phyloP scores from a whole-genome alignment of 2,888 invertebrate genomes.

The Folsomia manolachei region DNA sequence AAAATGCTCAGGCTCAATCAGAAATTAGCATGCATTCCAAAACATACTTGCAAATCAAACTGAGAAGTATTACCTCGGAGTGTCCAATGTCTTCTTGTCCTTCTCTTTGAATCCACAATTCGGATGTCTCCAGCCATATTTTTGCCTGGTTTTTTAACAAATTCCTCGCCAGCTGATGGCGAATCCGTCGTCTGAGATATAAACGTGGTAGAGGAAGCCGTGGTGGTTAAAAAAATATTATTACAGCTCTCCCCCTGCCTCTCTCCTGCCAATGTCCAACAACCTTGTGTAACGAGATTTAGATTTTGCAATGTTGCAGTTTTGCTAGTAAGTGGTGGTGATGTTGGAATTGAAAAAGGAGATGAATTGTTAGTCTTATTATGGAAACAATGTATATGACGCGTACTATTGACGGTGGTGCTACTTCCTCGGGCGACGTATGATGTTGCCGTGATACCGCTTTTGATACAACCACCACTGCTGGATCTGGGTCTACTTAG shows the following conservation, averaged over 20 bases:
- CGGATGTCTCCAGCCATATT: slow-evolving; percentile 62
- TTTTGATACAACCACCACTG: background rate
- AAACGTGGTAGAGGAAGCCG: background rate
- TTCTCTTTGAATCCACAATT: slow-evolving; percentile 58
- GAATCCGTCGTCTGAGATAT: background rate
- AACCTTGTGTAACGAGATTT: too few species aligned
- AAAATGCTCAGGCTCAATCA: background rate
- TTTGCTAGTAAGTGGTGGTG: too few species aligned
- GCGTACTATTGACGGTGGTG: background rate
- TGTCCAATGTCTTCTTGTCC: slow-evolving; percentile 73
- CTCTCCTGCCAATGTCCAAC: background rate
- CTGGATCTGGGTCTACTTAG: background rate
- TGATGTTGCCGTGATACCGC: too few species aligned
- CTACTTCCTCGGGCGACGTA: background rate
- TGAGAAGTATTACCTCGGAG: slow-evolving; percentile 65
- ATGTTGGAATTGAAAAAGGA: background rate
- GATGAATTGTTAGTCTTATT: background rate
- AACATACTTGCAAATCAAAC: background rate
- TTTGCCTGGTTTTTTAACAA: background rate
- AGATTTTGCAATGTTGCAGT: too few species aligned
- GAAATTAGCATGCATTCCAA: background rate
- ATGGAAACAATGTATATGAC: background rate
- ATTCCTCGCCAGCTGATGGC: background rate
- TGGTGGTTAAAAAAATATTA: background rate
- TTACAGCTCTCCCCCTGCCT: too few species aligned